Evolutionary conservation across 2,888 invertebrate species (phyloP).

Genomic region (Lamproptera curius): DNA sequence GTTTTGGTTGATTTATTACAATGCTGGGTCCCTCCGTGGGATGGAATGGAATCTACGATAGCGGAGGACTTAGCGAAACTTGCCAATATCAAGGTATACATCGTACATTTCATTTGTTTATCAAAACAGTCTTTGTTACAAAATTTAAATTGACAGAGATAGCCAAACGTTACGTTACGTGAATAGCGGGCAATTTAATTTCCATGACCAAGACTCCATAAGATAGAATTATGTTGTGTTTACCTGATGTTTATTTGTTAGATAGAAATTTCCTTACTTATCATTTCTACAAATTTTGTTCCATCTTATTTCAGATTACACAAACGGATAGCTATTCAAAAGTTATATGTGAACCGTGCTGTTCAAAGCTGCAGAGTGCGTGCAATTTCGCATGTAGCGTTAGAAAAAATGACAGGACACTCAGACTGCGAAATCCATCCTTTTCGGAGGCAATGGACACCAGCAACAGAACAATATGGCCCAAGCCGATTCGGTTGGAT

Average conservation of each 20-base stretch:
- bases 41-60: conserved; percentile 47
- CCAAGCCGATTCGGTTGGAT: conserved; percentile 58
- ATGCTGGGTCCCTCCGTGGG: conserved; percentile 49
- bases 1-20: conserved; percentile 44
- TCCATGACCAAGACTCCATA: no score
- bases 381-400: conserved; percentile 44
- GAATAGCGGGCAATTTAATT: no score
- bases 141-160: no score
- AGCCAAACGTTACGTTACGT: no score
- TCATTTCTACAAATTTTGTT: no score
- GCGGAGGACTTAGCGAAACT: conserved; percentile 54
- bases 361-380: conserved; percentile 41
- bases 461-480: conserved; percentile 42
- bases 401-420: conserved; percentile 37
- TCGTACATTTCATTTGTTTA: no score
- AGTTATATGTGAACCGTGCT: conserved; percentile 50
- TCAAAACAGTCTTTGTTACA: no score
- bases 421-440: conserved; percentile 32
- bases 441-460: conserved; percentile 4
- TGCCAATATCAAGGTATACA: conserved; percentile 49
- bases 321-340: conserved; percentile 49
- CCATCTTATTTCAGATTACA: conserved; percentile 52
- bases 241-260: no score
- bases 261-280: no score
- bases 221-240: no score